Conservation (phyloP, 2,888 invertebrate species). For the Hybos culiciformis region DNA sequence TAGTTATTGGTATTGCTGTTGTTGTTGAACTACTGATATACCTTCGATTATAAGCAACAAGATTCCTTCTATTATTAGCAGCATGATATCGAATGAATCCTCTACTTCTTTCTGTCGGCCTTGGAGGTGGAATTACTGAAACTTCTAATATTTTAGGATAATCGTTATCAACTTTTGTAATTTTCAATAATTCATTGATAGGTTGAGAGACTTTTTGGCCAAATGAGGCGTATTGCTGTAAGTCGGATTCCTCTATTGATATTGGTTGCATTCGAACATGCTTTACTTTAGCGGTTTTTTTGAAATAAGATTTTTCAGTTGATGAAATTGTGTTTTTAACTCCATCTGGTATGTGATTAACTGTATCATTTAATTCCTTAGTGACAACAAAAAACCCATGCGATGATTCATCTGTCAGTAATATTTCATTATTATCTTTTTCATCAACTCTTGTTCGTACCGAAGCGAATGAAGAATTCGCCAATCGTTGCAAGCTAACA, state of each 20-base stretch:
- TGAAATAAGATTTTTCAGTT: slow-evolving; percentile 17
- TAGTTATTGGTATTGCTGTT: no score
- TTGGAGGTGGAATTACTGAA: slow-evolving; percentile 45
- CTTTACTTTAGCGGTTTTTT: slow-evolving; percentile 20
- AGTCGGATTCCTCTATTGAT: slow-evolving; percentile 36
- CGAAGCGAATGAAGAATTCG: slow-evolving; percentile 15
- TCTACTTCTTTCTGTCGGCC: slow-evolving; percentile 20
- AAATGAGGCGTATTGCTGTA: slow-evolving; percentile 56
- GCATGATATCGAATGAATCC: slow-evolving; percentile 12
- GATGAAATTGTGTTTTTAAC: slow-evolving; percentile 16
- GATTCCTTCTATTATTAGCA: slow-evolving; percentile 15
- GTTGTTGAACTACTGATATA: slow-evolving; percentile 25
- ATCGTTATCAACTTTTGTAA: slow-evolving; percentile 40
- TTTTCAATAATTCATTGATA: slow-evolving; percentile 26
- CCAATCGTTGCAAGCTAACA: slow-evolving; percentile 24
- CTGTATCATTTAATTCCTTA: slow-evolving; percentile 31
- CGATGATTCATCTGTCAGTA: slow-evolving; percentile 35
- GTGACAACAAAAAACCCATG: slow-evolving; percentile 33
- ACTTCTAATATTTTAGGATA: slow-evolving; percentile 44
- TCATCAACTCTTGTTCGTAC: slow-evolving; percentile 18
- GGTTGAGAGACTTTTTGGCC: slow-evolving; percentile 47
- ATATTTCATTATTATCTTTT: slow-evolving; percentile 32
- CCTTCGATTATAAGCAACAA: slow-evolving; percentile 18
- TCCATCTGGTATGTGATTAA: slow-evolving; percentile 28
- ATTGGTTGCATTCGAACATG: slow-evolving; percentile 9